Evolutionary conservation across 2,888 invertebrate species (phyloP).

Genomic region (Masnerella sp.): DNA sequence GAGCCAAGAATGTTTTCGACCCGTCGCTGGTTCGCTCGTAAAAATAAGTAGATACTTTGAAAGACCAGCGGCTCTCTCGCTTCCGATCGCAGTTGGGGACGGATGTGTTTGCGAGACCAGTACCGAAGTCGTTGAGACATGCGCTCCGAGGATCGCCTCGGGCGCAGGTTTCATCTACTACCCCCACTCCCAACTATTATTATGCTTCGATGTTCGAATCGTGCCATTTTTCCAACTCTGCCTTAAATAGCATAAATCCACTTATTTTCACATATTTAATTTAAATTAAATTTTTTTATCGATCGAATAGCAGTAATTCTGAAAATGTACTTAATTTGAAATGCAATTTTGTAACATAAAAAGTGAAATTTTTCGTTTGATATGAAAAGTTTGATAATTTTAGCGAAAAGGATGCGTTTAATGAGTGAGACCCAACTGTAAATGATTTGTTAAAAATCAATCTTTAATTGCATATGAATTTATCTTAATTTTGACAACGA

Average conservation of each 20-base stretch:
- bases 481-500: no score
- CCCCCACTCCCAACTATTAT: conserved; percentile 62
- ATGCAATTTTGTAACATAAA: no score
- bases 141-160: conserved; percentile 71
- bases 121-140: conserved; percentile 68
- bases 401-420: no score
- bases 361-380: no score
- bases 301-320: no score
- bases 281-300: no score
- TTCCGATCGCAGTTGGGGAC: conserved; percentile 69
- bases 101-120: conserved; percentile 67
- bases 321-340: no score
- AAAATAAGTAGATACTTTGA: conserved; percentile 56
- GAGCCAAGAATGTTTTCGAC: conserved; percentile 40
- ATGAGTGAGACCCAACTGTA: no score
- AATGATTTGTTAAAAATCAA: no score
- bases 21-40: conserved; percentile 37
- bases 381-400: no score
- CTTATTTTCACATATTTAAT: conserved; percentile 46
- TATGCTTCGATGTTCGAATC: conserved; percentile 65
- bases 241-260: conserved; percentile 52
- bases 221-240: conserved; percentile 69
- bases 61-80: conserved; percentile 57
- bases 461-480: no score
- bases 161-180: conserved; percentile 72